phyloP scores from a whole-genome alignment of 2,113 vertebrate genomes.

The Maccullochella peelii region DNA sequence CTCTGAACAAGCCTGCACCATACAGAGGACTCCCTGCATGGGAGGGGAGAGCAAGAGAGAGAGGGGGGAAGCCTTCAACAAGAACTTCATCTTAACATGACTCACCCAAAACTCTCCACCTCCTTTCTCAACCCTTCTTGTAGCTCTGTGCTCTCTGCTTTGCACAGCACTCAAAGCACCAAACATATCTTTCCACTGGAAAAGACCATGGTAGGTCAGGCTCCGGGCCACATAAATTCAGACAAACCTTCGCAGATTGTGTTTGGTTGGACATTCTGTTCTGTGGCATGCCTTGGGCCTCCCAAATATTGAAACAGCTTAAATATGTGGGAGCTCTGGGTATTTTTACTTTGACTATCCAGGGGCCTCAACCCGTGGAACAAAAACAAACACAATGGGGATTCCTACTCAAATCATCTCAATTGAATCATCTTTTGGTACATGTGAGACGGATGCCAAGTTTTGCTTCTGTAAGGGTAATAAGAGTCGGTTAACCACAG shows the following conservation, averaged over 20 bases:
- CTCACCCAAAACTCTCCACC: slow-evolving; percentile 40
- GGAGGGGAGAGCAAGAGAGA: slow-evolving; percentile 42
- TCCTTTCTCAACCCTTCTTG: slow-evolving; percentile 18
- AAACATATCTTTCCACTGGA: slow-evolving; percentile 24
- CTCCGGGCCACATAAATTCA: slow-evolving; percentile 42
- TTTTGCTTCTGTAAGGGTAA: slow-evolving; percentile 60
- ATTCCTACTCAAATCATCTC: slow-evolving; percentile 61
- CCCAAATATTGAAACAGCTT: slow-evolving; percentile 63
- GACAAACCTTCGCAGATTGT: slow-evolving; percentile 33
- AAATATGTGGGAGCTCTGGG: slow-evolving; percentile 61
- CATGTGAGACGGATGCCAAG: slow-evolving; percentile 49
- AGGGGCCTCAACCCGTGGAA: slow-evolving; percentile 54
- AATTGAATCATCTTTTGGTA: slow-evolving; percentile 62
- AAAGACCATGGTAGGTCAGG: slow-evolving; percentile 54
- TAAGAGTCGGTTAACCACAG: slow-evolving; percentile 51
- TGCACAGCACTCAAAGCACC: slow-evolving; percentile 4
- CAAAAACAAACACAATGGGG: slow-evolving; percentile 72
- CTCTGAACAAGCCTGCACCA: slow-evolving; percentile 42
- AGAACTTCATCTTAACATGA: slow-evolving; percentile 49
- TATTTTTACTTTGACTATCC: slow-evolving; percentile 70
- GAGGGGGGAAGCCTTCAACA: slow-evolving; percentile 62
- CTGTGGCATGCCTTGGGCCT: slow-evolving; percentile 65
- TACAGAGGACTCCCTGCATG: slow-evolving; percentile 65
- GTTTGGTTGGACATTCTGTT: slow-evolving; percentile 67
- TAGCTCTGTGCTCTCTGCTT: slow-evolving; percentile 6